These are phyloP conservation scores for Gorsachius magnificus DNA, from an alignment of 2,797 vertebrate genomes.

Conservation along the genomic window DNA sequence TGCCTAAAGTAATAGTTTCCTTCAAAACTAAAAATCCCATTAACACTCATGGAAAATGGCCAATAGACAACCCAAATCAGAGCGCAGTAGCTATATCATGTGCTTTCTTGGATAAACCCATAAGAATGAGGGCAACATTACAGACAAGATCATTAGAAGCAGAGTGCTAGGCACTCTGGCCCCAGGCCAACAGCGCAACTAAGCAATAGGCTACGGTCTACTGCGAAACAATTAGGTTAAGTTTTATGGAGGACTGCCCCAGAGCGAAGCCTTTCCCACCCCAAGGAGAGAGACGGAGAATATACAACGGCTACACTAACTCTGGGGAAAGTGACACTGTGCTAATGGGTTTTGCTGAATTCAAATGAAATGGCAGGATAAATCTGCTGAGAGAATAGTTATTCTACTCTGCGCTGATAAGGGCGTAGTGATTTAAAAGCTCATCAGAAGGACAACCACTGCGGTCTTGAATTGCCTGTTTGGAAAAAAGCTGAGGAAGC, in stretches of 20 bases:
- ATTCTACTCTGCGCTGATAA: background rate
- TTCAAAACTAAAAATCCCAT: background rate
- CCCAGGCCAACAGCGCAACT: background rate
- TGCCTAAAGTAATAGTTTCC: background rate
- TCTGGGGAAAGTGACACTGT: background rate
- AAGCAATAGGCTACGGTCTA: too few species aligned
- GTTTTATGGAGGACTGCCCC: background rate
- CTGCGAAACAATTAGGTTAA: background rate
- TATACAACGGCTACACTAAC: background rate
- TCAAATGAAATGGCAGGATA: background rate
- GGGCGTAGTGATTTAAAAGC: background rate
- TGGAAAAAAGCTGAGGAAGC: background rate
- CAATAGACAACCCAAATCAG: background rate
- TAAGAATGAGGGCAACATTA: background rate
- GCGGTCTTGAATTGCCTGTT: background rate
- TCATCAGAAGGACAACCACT: background rate
- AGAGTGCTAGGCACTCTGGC: background rate
- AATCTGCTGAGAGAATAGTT: background rate
- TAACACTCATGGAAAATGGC: background rate
- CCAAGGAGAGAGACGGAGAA: background rate
- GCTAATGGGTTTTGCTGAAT: background rate
- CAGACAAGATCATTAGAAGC: background rate
- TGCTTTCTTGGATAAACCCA: background rate
- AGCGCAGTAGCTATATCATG: background rate
- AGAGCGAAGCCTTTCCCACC: background rate